Conservation (phyloP, 2,113 vertebrate species). For the Strix aluco region DNA sequence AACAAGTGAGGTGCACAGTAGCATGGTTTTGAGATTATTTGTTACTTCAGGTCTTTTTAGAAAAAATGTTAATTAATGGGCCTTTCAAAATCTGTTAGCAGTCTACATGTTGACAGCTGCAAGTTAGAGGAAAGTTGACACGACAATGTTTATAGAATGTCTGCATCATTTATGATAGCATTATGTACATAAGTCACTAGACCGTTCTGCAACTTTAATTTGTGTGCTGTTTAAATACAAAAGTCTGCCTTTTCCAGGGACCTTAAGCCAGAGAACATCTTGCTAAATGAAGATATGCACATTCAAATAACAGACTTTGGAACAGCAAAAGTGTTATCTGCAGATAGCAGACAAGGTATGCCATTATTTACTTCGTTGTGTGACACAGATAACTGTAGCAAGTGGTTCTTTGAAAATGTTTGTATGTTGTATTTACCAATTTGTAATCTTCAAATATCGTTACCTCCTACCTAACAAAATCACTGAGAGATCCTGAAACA, state of each 20-base stretch:
- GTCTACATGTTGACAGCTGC: background rate
- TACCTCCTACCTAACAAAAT: background rate
- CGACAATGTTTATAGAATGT: background rate
- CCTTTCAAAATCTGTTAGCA: background rate
- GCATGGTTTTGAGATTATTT: background rate
- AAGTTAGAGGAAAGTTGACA: background rate
- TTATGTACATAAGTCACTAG: background rate
- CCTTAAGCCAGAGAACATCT: conserved; percentile 98
- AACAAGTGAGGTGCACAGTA: background rate
- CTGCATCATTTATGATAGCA: background rate
- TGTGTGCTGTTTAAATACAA: background rate
- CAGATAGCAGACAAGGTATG: conserved; percentile 94
- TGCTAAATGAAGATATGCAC: conserved; percentile 98
- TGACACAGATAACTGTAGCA: background rate
- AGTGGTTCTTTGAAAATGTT: conserved; percentile 24
- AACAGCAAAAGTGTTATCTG: conserved; percentile 95
- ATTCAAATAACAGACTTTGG: conserved; percentile 99
- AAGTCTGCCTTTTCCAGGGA: conserved; percentile 82
- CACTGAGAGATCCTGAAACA: background rate
- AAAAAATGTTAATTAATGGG: background rate
- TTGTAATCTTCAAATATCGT: background rate
- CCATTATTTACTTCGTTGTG: background rate
- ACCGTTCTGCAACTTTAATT: background rate
- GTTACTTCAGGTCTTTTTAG: background rate
- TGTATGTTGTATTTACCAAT: background rate